phyloP scores from a whole-genome alignment of 2,797 vertebrate species.

The Trachops cirrhosus region DNA sequence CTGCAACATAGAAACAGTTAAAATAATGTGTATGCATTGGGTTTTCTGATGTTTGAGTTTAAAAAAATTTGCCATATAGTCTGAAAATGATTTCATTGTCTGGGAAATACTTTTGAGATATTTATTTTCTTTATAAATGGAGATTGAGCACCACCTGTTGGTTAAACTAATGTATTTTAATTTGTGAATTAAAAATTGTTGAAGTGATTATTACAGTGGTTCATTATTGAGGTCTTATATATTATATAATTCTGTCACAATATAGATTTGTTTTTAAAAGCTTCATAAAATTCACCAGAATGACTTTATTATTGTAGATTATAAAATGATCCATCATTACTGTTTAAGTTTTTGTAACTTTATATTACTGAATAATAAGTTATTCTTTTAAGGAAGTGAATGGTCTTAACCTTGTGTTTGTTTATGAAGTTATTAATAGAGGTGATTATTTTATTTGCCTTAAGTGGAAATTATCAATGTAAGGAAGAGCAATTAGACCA shows the following conservation, averaged over 20 bases:
- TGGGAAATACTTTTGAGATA: not conserved
- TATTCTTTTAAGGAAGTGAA: not conserved
- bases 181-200: slow-evolving; percentile 16
- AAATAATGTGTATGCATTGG: not conserved
- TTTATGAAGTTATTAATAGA: not conserved
- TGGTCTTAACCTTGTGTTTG: not conserved
- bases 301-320: slow-evolving; percentile 3
- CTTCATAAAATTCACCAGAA: not conserved
- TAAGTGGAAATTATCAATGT: not conserved
- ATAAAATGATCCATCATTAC: not conserved
- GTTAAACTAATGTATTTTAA: slow-evolving; percentile 44
- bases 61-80: not conserved
- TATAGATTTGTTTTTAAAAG: not conserved
- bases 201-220: not conserved
- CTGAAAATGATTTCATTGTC: slow-evolving; percentile 23
- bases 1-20: not conserved
- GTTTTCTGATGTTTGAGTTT: slow-evolving; percentile 38
- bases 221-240: not conserved
- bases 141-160: slow-evolving; percentile 73
- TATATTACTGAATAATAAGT: not conserved
- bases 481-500: not conserved
- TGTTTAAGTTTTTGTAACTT: not conserved
- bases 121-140: slow-evolving; percentile 46
- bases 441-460: not conserved
- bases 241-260: not conserved